Base-by-base conservation (phyloP, 2,888 invertebrate genomes). In the Aleiodes testaceus region DNA sequence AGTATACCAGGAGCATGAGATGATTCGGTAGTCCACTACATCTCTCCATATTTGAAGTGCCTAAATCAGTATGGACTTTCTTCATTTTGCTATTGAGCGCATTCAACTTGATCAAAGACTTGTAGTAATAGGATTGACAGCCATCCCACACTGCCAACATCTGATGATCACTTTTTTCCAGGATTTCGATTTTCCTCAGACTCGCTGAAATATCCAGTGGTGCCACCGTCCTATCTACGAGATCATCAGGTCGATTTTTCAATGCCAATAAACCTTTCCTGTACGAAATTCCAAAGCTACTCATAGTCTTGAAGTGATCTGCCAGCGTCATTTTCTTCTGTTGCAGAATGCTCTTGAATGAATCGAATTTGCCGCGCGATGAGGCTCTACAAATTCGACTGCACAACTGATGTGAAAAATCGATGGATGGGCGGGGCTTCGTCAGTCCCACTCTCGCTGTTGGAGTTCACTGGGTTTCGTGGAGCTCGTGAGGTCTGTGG, bases 1-100 rank as follows among this genome's bases (percentile, higher is more conserved):
- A n/a, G n/a, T n/a, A n/a, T n/a, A n/a, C n/a, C n/a, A 93, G 81
- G 74, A 91, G 88, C 90, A 95, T 90, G 50, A 97, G 88, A 80
- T 97, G 94, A 16, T 92, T 91, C 0, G 95, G 91, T 84, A 93
- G 97, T 59, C 98, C 98, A 85, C 92, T 93, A 80, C 96, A 94
- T 65, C 97, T 90, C 79, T 97, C 96, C 64, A 95, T 91, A 79
- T 95, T 95, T 63, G 92, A 92, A 1, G 92, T 88, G 0, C 96
- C 95, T 59, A 98, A 87, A 80, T 97, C 97, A 78, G 92, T 90
- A 26, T 93, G 92, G 0, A 95, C 94, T 0, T 92, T 90, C 49
- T 91, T 88, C 5, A 95, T 83, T 0, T 92, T 90, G 0, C 88
- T 86, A 4, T 91, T 89, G 20, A 96, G 88, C 14, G 91, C 89